Conservation (phyloP, 1,140 invertebrate genomes). For the Drosophila kepulauana region DNA sequence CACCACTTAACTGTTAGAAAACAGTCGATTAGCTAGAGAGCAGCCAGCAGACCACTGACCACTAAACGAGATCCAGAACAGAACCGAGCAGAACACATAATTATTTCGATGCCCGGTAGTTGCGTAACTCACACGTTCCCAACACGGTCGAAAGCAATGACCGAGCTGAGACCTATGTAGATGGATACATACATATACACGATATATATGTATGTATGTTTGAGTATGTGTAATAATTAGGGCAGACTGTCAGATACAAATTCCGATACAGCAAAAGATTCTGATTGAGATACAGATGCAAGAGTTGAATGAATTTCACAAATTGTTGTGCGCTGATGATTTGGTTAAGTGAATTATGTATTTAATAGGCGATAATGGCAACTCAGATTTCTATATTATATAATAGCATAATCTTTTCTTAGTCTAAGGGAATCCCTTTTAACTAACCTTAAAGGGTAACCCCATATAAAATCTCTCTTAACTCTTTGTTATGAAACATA, state of each 20-base stretch:
- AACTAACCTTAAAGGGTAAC: too few relatives aligned
- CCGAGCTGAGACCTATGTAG: not conserved
- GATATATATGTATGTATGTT: not conserved
- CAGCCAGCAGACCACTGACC: constrained; percentile 23
- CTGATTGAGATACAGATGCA: constrained; percentile 6
- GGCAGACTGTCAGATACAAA: constrained; percentile 5
- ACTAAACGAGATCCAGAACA: constrained; percentile 22
- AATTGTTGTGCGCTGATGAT: not conserved
- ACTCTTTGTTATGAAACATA: too few relatives aligned
- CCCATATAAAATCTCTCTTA: too few relatives aligned
- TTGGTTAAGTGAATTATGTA: constrained; percentile 1
- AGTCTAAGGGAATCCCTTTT: too few relatives aligned
- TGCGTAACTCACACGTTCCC: constrained; percentile 22
- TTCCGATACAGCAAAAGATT: constrained; percentile 1
- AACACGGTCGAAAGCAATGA: constrained; percentile 8
- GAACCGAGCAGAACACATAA: constrained; percentile 6
- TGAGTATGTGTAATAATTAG: constrained; percentile 22
- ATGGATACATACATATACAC: not conserved
- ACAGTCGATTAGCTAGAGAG: constrained; percentile 53
- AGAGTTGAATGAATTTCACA: not conserved
- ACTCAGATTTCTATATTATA: not conserved
- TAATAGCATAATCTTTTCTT: not conserved
- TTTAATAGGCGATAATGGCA: not conserved
- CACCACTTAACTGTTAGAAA: constrained; percentile 71
- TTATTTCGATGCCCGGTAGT: constrained; percentile 22